A percentile compares a stretch with the other conserved stretches of the same genome.
Conservation (phyloP, 2,113 vertebrate species). For the Eptatretus burgeri region DNA sequence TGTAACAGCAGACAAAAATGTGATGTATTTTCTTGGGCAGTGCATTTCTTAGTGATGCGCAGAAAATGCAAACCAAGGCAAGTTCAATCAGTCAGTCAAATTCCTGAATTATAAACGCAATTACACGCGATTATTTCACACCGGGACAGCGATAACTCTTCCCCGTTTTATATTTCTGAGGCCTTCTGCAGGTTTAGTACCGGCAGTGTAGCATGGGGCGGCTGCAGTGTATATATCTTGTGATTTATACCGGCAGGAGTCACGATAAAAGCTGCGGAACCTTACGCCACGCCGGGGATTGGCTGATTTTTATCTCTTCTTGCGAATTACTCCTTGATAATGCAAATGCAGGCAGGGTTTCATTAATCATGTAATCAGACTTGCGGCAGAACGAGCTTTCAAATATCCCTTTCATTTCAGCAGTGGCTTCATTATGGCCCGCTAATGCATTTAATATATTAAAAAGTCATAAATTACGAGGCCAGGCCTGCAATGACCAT, state of each 20-base stretch:
- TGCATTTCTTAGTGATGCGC: too few species aligned
- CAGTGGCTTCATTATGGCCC: slow-evolving; percentile 66
- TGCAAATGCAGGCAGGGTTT: slow-evolving; percentile 89
- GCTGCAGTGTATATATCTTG: slow-evolving; percentile 5
- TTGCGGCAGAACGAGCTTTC: slow-evolving; percentile 98
- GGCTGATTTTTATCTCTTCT: slow-evolving; percentile 40
- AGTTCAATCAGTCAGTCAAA: background rate
- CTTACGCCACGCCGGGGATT: slow-evolving; percentile 15
- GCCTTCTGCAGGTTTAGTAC: background rate
- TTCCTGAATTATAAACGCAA: slow-evolving; percentile 5
- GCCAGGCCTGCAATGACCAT: too few species aligned
- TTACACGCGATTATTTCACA: slow-evolving; percentile 6
- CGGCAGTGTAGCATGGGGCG: slow-evolving; percentile 2
- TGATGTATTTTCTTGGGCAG: too few species aligned
- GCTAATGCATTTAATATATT: slow-evolving; percentile 97
- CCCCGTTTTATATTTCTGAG: slow-evolving; percentile 5
- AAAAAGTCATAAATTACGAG: slow-evolving; percentile 84
- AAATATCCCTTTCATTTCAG: slow-evolving; percentile 99
- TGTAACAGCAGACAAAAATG: too few species aligned
- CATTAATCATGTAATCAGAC: slow-evolving; percentile 99
- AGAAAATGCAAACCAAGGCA: background rate
- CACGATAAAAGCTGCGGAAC: background rate
- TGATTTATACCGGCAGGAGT: slow-evolving; percentile 5
- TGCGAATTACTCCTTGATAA: slow-evolving; percentile 99
- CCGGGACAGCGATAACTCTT: slow-evolving; percentile 5